Evolutionary conservation across 2,113 vertebrate species (phyloP), one percentile per base, ranked within the genome.

Genomic region (Dicrurus megarhynchus): DNA sequence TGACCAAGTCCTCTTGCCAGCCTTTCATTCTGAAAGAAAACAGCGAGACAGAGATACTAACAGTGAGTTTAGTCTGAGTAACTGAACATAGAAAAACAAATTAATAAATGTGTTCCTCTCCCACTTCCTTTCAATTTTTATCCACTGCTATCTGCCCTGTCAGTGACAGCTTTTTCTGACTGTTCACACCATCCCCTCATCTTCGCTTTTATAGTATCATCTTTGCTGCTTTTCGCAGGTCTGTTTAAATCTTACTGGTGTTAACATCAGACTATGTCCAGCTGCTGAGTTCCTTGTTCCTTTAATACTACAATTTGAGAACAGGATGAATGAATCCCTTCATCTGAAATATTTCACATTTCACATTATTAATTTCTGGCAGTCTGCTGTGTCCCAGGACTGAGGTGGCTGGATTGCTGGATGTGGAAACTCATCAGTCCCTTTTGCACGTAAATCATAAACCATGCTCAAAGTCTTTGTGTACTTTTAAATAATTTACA

Each of bases 401-500:
- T 42, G 57, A 73, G 55, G 65, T 41, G 69, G 23, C 37, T 82
- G 52, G 20, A 44, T 65, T 65, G 50, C 50, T 85, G 2, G 14
- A 27, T 61, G 65, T 44, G 56, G 56, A 60, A 92, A 10, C 42
- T 82, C 46, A 46, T 67, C 65, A 90, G 47, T 67, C 56, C 46
- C 6, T 49, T 92, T 57, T 75, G 33, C 49, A n/a, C 6, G 0
- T 11, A 32, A 56, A 46, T 82, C 52, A 33, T 41, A 44, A 53
- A 57, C 11, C 3, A 23, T 57, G 42, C 60, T 75, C 46, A 57
- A 88, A 71, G 52, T 15, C 42, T 85, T 82, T 88, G 42, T 74
- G 46, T 79, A 39, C 26, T 6, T 70, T 82, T 79, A 76, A 93
- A 80, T 76, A 61, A 85, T 63, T 90, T 81, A 77, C n/a, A 49